Percentiles rank a stretch among this genome's conserved stretches.
These are phyloP conservation scores for Lithophane leautieri DNA, from an alignment of 2,888 invertebrate genomes.

Conservation along the genomic window DNA sequence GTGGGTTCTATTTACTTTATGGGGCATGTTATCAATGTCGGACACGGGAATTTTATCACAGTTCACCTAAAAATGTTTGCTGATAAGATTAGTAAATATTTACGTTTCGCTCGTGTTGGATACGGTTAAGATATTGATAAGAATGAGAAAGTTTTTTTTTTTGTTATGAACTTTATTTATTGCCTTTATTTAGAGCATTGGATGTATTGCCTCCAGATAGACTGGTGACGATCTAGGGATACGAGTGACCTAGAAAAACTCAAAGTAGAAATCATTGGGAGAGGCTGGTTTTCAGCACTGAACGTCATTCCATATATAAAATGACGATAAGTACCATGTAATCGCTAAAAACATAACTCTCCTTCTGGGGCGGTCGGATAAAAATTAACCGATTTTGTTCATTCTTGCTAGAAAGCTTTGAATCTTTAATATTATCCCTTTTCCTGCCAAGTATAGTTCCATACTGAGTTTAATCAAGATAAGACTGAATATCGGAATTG, in stretches of 20 bases:
- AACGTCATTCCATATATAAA: not conserved
- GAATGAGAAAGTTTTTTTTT: not conserved
- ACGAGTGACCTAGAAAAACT: not conserved
- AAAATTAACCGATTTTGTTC: not conserved
- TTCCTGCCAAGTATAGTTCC: not conserved
- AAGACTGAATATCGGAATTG: not conserved
- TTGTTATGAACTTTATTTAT: not conserved
- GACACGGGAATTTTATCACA: conserved; percentile 32
- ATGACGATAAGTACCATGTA: not conserved
- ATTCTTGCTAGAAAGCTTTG: not conserved
- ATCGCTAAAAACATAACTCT: not conserved
- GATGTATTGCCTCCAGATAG: not conserved
- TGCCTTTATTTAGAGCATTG: no score
- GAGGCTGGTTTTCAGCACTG: no score
- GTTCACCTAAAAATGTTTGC: conserved; percentile 32
- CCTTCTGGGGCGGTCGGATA: not conserved
- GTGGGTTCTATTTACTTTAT: conserved; percentile 9
- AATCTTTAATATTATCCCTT: not conserved
- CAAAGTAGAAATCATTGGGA: no score
- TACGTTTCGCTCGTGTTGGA: conserved; percentile 4
- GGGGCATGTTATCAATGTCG: not conserved
- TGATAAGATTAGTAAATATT: conserved; percentile 49
- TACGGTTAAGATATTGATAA: conserved; percentile 24
- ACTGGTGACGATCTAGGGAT: not conserved
- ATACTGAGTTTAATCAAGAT: not conserved